These are phyloP conservation scores for Leptoteleia sp. DNA, from an alignment of 1,140 invertebrate genomes.

Conservation along the genomic window DNA sequence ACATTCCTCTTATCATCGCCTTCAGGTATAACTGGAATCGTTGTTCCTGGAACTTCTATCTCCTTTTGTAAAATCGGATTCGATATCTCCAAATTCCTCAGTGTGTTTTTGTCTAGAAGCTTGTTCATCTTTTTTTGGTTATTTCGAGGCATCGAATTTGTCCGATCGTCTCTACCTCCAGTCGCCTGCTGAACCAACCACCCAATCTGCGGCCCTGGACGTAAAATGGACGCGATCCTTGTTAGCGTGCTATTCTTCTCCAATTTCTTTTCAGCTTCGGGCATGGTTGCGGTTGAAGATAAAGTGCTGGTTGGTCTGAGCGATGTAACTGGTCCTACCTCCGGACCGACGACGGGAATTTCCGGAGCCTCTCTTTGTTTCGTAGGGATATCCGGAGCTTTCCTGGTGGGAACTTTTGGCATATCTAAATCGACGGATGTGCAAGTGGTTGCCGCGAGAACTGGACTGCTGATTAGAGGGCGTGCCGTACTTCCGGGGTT, in stretches of 20 bases:
- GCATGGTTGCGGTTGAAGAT: constrained; percentile 46
- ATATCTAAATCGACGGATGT: constrained; percentile 87
- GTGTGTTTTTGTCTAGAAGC: constrained; percentile 85
- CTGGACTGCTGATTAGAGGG: constrained; percentile 89
- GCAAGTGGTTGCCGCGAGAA: constrained; percentile 89
- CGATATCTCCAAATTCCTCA: constrained; percentile 90
- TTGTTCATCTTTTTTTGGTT: constrained; percentile 84
- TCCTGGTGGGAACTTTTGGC: constrained; percentile 82
- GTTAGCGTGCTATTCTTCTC: constrained; percentile 84
- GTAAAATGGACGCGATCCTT: constrained; percentile 89
- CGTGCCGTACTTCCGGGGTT: constrained; percentile 83
- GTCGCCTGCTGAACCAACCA: constrained; percentile 72
- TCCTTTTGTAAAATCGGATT: constrained; percentile 88
- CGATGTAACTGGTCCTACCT: constrained; percentile 41
- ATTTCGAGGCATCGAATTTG: constrained; percentile 83
- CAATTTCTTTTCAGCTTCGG: constrained; percentile 76
- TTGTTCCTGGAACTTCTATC: constrained; percentile 83
- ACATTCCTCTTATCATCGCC: constrained; percentile 80
- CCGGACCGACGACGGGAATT: constrained; percentile 16
- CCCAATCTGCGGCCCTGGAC: constrained; percentile 83
- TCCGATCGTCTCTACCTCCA: constrained; percentile 79
- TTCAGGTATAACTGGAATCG: constrained; percentile 82
- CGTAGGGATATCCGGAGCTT: constrained; percentile 80
- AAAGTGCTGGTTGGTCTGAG: constrained; percentile 70
- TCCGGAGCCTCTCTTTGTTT: constrained; percentile 74